Base-by-base conservation (phyloP, 2,888 invertebrate species). In the Acanthosepion lycidas region DNA sequence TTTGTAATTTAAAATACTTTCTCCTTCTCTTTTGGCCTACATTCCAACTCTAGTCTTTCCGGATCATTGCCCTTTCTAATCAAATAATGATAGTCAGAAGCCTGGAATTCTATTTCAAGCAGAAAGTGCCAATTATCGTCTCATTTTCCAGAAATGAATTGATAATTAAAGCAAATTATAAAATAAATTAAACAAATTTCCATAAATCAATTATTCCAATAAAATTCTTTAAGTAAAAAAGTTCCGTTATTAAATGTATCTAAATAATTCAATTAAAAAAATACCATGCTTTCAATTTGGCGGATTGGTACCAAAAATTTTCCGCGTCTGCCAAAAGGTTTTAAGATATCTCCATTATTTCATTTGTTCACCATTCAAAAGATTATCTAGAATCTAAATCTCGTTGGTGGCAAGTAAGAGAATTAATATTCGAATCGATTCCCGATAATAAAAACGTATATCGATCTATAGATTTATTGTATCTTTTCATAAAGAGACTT, bases 71-170 rank as follows among this genome's bases (percentile, higher is more conserved):
- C n/a, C 18, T 78, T 78, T 78, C 78, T 78, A n/a, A 23, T n/a
- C n/a, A n/a, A 78, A 28, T 78, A 78, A 33, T 78, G 78, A n/a
- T 18, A 78, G 78, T n/a, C n/a, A 33, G n/a, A n/a, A 78, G 4
- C 78, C 15, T 15, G 15, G 33, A 78, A 78, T 78, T 6, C 12
- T 18, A 78, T 33, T 78, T n/a, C n/a, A 0, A 9, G 12, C 12
- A 78, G 78, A 78, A 78, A 78, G 78, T 78, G 78, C 78, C 78
- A 78, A 78, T 78, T 78, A 78, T n/a, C 78, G n/a, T 78, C n/a
- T 78, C 78, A 12, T 78, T 78, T 12, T n/a, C 15, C n/a, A 33
- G 33, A 78, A n/a, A 2, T n/a, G n/a, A 78, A 78, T 78, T n/a
- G n/a, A 78, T 78, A 78, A n/a, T 78, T 78, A 78, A 78, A n/a